Evolutionary conservation across 2,888 invertebrate genomes (phyloP).

Genomic region (Achlya flavicornis): DNA sequence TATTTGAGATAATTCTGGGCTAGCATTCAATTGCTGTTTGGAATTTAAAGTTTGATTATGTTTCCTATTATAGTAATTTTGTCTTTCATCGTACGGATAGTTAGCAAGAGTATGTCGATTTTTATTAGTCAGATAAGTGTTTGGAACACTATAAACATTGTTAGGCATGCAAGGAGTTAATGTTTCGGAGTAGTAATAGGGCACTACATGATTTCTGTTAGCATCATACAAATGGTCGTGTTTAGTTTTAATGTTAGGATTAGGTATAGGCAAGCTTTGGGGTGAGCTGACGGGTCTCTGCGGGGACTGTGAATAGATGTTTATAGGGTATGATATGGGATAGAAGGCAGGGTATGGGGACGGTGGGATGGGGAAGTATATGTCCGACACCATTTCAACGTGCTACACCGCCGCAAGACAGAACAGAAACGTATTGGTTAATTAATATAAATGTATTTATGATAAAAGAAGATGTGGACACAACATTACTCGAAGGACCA

Average conservation of each 20-base stretch:
- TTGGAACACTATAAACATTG: slow-evolving; percentile 64
- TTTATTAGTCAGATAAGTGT: slow-evolving; percentile 49
- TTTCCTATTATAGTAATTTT: slow-evolving; percentile 60
- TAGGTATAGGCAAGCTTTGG: slow-evolving; percentile 61
- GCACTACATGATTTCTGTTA: slow-evolving; percentile 82
- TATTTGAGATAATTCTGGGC: slow-evolving; percentile 59
- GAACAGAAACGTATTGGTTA: slow-evolving; percentile 80
- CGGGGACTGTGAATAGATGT: slow-evolving; percentile 71
- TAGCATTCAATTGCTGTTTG: slow-evolving; percentile 51
- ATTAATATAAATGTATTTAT: slow-evolving; percentile 49
- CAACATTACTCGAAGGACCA: slow-evolving; percentile 19
- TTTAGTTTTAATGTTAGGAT: slow-evolving; percentile 59
- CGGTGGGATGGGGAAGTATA: slow-evolving; percentile 85
- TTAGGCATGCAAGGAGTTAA: slow-evolving; percentile 75
- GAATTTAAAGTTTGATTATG: slow-evolving; percentile 36
- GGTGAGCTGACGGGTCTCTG: slow-evolving; percentile 65
- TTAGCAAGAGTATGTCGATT: slow-evolving; percentile 68
- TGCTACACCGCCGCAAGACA: slow-evolving; percentile 85
- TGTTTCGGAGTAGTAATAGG: slow-evolving; percentile 79
- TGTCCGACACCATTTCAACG: slow-evolving; percentile 90
- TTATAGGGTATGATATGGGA: slow-evolving; percentile 76
- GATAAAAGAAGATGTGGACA: slow-evolving; percentile 34
- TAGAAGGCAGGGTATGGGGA: slow-evolving; percentile 76
- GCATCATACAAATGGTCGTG: slow-evolving; percentile 80
- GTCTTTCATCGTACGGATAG: slow-evolving; percentile 67